Evolutionary conservation across 2,113 vertebrate genomes (phyloP), one percentile per base, ranked within the genome.

Genomic region (Aptenodytes patagonicus): DNA sequence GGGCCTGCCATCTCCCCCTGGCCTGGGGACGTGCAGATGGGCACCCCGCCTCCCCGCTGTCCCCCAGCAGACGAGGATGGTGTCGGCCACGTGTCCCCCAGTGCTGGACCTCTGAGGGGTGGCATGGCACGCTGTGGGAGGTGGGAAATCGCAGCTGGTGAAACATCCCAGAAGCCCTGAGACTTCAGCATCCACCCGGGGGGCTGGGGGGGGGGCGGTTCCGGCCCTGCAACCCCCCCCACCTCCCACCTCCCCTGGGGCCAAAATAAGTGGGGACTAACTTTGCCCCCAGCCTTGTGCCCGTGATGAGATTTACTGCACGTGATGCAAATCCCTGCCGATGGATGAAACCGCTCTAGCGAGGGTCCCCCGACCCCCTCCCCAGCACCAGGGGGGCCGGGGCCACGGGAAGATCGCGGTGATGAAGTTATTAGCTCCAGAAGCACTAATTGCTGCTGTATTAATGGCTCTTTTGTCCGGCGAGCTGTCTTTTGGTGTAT

Each of bases 21-120:
- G 19, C 17, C 4, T 21, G 55, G 51, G 40, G 19, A 26, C 0
- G 0, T 9, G 31, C 3, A 9, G 34, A 15, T 2, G 70, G 29
- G 31, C 32, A 40, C 18, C 17, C 11, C 17, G 15, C 3, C 16
- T 65, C 38, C 34, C 25, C 3, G 1, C 32, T 9, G 11, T 62
- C 31, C 49, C 26, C 44, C 58, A 46, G 68, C 64, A 69, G n/a
- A 42, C 0, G 2, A 34, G 7, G 34, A 17, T 6, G 22, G 70
- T 7, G 4, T 47, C 36, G 38, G 22, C 40, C 22, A 6, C 4
- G 0, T 24, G 8, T 21, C 11, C 47, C 26, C 28, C 1, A 0
- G 5, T 2, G 3, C 22, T 26, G 25, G 22, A 57, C 29, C 28
- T 22, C 36, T 1, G 1, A 54, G 25, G 28, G 19, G 9, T 0